Base-by-base conservation (phyloP, 2,113 vertebrate genomes). In the Macquaria australasica region DNA sequence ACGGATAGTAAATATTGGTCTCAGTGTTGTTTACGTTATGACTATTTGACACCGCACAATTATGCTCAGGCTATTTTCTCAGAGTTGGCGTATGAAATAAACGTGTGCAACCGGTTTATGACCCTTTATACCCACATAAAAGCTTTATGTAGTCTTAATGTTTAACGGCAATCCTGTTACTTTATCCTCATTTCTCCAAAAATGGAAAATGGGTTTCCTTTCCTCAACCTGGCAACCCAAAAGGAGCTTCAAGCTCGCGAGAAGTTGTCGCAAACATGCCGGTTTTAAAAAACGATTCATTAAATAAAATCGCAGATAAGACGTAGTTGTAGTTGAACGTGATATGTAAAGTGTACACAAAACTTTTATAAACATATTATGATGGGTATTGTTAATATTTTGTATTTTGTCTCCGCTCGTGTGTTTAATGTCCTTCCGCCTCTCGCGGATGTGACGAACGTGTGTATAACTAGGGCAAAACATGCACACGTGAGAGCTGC, bases 361-460 rank as follows among this genome's bases (percentile, higher is more conserved):
- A 45, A 53, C 5, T 3, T 0, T 45, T 0, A 23, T 14, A 45
- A 14, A 2, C 37, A 8, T 34, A 25, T 0, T 6, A 5, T 18
- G 5, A 12, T 8, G n/a, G 2, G 10, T 34, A 4, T 58, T 1
- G 4, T 45, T 3, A 15, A 28, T 34, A 8, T 28, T 28, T 15
- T 8, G 7, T 41, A 21, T 59, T 77, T 50, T 5, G 1, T 1
- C 1, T 8, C 8, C 15, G 18, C 64, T 56, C 37, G 10, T 34
- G 1, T 4, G n/a, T 37, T 72, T 39, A n/a, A 12, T 55, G 45
- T 59, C 0, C 20, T 92, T 93, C 85, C 89, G 60, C 81, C 4
- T 87, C 2, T 55, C 0, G 9, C 91, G 93, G 94, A 95, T 89
- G 81, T 94, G 92, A 93, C 91, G 91, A 1, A 25, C 1, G 0